Evolutionary conservation across 2,888 invertebrate genomes (phyloP).

Genomic region (Acanthosepion esculentum): DNA sequence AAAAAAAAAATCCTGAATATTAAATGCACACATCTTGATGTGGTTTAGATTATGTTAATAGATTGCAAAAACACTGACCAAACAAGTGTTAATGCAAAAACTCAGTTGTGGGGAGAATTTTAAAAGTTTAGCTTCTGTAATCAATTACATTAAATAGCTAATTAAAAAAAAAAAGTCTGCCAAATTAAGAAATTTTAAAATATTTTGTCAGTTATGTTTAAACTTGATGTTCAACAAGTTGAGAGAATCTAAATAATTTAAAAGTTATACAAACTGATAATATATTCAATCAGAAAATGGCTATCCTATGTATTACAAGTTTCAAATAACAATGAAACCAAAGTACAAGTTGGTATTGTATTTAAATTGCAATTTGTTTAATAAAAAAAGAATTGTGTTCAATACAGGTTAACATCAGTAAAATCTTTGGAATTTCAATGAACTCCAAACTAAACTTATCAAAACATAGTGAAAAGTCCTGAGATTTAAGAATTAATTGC

Average conservation of each 20-base stretch:
- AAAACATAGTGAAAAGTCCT: not conserved
- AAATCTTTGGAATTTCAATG: not conserved
- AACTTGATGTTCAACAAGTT: not conserved
- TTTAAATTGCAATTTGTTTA: no score
- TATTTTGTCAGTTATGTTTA: not conserved
- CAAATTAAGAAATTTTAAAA: not conserved
- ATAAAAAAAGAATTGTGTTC: not conserved
- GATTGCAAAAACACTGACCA: not conserved
- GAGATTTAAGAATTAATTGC: not conserved
- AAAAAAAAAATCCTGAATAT: not conserved
- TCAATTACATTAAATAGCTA: not conserved
- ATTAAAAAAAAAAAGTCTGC: not conserved
- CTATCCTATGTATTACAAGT: not conserved
- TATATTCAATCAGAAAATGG: not conserved
- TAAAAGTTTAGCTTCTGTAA: not conserved
- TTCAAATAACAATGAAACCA: not conserved
- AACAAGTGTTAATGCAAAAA: not conserved
- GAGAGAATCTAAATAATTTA: not conserved
- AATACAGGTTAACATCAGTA: not conserved
- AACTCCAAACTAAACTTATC: not conserved
- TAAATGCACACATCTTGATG: not conserved
- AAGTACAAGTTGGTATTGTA: not conserved
- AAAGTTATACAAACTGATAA: not conserved
- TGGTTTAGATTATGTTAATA: not conserved
- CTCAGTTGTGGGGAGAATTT: not conserved